Conservation (phyloP, 2,113 vertebrate species). For the Prionailurus viverrinus region DNA sequence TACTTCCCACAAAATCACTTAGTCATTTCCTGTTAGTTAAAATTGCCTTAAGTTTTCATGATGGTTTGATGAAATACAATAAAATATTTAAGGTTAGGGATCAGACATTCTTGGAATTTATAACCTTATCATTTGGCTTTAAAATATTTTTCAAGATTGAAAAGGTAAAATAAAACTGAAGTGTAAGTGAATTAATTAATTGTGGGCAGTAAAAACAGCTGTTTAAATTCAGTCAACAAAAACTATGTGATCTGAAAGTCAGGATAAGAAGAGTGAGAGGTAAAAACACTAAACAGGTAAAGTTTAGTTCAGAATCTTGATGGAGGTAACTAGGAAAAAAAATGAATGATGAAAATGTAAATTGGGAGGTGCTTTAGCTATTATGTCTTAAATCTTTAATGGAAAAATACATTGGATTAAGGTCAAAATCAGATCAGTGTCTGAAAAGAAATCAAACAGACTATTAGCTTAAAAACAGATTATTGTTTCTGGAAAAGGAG, state of each 20-base stretch:
- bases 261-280: not conserved
- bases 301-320: not conserved
- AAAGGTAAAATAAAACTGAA: conserved; percentile 1
- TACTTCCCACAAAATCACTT: not conserved
- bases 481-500: not conserved
- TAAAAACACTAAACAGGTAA: not conserved
- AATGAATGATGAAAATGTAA: not conserved
- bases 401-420: not conserved
- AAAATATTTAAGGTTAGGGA: not conserved
- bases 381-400: not conserved
- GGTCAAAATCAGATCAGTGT: not conserved
- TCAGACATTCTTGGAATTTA: not conserved
- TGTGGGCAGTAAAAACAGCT: not conserved
- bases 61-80: not conserved
- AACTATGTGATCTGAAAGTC: not conserved
- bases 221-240: not conserved
- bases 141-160: conserved; percentile 37
- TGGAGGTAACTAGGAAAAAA: not conserved
- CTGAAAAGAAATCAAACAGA: not conserved
- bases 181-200: not conserved
- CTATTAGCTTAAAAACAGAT: not conserved
- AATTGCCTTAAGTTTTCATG: conserved; percentile 9
- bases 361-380: not conserved
- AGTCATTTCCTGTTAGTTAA: conserved; percentile 1
- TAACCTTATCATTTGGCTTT: not conserved